Conservation (phyloP, 2,113 vertebrate genomes). For the Lophotis ruficrista region DNA sequence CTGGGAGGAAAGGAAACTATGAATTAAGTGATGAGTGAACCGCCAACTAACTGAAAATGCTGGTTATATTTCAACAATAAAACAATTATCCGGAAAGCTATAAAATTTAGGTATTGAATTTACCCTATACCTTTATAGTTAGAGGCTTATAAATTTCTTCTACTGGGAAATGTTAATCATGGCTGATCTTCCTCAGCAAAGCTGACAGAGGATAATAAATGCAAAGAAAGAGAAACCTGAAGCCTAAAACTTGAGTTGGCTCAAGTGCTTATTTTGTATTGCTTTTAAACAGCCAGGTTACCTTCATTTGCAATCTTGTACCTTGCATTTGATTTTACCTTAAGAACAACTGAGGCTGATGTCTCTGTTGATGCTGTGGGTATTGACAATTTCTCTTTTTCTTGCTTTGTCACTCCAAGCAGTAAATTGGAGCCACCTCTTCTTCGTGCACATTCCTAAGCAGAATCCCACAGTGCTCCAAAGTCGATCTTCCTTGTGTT, state of each 20-base stretch:
- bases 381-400: background rate
- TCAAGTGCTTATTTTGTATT: background rate
- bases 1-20: background rate
- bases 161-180: conserved; percentile 1
- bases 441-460: background rate
- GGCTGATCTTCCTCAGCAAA: background rate
- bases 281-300: background rate
- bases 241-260: background rate
- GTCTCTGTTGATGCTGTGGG: background rate
- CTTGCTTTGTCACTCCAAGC: background rate
- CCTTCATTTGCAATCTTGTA: background rate
- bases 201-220: background rate
- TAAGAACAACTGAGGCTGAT: background rate
- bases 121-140: background rate
- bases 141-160: conserved; percentile 6
- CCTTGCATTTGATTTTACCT: background rate
- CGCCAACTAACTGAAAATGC: background rate
- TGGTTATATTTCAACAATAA: conserved; percentile 24
- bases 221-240: background rate
- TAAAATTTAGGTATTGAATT: conserved; percentile 14
- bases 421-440: background rate
- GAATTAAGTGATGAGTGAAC: background rate
- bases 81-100: background rate
- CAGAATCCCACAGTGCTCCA: background rate
- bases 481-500: background rate